A percentile compares a stretch with the other conserved stretches of the same genome.
phyloP scores from a whole-genome alignment of 2,797 vertebrate genomes.

The Decapterus maruadsi region DNA sequence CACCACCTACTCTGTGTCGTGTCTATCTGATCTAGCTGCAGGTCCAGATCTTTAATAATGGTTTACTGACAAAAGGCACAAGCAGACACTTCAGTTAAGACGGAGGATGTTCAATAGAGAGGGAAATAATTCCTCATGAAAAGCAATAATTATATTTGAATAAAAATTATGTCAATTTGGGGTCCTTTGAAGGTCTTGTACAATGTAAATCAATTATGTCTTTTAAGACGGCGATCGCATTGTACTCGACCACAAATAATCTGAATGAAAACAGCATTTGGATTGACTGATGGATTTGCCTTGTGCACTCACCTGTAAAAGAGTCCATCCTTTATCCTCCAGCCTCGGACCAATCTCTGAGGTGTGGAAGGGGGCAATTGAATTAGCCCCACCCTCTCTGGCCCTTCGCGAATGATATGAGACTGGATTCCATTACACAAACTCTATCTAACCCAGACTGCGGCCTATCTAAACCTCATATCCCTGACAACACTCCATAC shows the following conservation, averaged over 20 bases:
- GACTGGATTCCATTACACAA: slow-evolving; percentile 85
- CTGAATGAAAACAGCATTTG: slow-evolving; percentile 76
- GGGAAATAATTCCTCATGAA: slow-evolving; percentile 18
- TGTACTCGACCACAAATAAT: slow-evolving; percentile 64
- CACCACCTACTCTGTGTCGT: neutral
- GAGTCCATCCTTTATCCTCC: slow-evolving; percentile 74
- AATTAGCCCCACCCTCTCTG: slow-evolving; percentile 75
- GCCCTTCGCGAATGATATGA: slow-evolving; percentile 71
- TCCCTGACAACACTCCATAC: slow-evolving; percentile 83
- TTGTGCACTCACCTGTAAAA: slow-evolving; percentile 74
- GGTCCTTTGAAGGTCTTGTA: slow-evolving; percentile 33
- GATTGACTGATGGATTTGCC: slow-evolving; percentile 79
- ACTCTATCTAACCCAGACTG: slow-evolving; percentile 79
- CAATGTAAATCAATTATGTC: slow-evolving; percentile 42
- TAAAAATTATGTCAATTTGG: slow-evolving; percentile 9
- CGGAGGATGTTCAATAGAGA: slow-evolving; percentile 1
- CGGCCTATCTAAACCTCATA: slow-evolving; percentile 83
- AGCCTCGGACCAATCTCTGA: slow-evolving; percentile 62
- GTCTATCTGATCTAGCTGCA: neutral
- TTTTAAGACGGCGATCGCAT: slow-evolving; percentile 41
- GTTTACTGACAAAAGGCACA: slow-evolving; percentile 17
- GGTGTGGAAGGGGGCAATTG: slow-evolving; percentile 73
- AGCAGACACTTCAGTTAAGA: slow-evolving; percentile 1
- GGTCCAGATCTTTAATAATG: neutral
- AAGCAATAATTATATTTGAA: slow-evolving; percentile 34